These are phyloP conservation scores for Odocoileus virginianus DNA, from an alignment of 2,113 vertebrate genomes.

Conservation along the genomic window DNA sequence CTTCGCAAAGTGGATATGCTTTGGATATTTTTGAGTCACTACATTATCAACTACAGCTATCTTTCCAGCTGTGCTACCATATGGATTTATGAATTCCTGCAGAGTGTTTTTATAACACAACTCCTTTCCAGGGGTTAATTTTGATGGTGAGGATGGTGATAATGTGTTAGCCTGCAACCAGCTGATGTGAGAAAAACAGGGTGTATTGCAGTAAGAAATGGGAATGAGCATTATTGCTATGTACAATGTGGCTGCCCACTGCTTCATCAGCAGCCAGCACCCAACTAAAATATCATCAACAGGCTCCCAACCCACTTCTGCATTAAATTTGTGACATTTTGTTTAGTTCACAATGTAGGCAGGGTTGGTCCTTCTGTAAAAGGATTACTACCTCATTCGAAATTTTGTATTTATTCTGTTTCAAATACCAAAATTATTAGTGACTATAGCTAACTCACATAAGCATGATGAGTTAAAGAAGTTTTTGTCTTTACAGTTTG, in stretches of 20 bases:
- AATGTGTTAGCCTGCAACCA: slow-evolving; percentile 11
- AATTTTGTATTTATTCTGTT: not conserved
- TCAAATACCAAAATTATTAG: not conserved
- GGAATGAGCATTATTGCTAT: not conserved
- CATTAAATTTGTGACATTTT: not conserved
- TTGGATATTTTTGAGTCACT: not conserved
- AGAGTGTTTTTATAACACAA: slow-evolving; percentile 27
- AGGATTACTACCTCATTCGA: not conserved
- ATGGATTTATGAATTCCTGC: slow-evolving; percentile 7
- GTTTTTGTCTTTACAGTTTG: not conserved
- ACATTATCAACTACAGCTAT: not conserved
- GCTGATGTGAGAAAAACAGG: not conserved
- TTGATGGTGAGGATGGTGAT: slow-evolving; percentile 22
- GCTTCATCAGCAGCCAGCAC: not conserved
- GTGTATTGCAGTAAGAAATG: not conserved
- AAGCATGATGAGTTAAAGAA: not conserved
- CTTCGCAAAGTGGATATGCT: not conserved
- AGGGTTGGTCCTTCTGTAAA: not conserved
- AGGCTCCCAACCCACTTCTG: not conserved
- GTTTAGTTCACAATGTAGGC: not conserved
- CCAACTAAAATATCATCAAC: not conserved
- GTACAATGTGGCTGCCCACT: not conserved
- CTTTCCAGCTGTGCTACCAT: slow-evolving; percentile 23
- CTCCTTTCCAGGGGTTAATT: slow-evolving; percentile 42
- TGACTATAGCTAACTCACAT: not conserved